These are phyloP conservation scores for Trissonchulus sp. DNA, from an alignment of 2,888 invertebrate species.

Conservation along the genomic window DNA sequence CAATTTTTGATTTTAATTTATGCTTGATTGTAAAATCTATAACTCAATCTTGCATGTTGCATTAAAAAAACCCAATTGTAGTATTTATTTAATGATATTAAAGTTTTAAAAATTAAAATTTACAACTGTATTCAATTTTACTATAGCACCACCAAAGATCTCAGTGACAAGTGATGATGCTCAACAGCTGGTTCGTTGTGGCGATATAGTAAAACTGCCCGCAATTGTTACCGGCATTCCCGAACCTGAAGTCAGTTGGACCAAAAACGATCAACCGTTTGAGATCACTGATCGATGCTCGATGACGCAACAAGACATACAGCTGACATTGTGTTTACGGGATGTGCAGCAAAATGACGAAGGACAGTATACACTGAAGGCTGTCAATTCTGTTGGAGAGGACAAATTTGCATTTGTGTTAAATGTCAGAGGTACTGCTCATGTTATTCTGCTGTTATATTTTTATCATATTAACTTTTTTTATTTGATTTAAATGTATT, in stretches of 20 bases:
- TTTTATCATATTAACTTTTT: too few relatives aligned
- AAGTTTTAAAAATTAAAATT: too few relatives aligned
- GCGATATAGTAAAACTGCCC: neutral
- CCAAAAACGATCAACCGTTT: conserved; percentile 36
- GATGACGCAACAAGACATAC: neutral
- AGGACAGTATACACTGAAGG: neutral
- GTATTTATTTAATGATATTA: too few relatives aligned
- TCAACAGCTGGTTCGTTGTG: neutral
- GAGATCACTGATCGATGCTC: conserved; percentile 18
- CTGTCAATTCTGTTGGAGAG: neutral
- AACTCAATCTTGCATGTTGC: too few relatives aligned
- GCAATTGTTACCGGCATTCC: conserved; percentile 25
- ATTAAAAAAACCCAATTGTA: too few relatives aligned
- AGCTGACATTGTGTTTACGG: neutral
- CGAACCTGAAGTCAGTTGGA: conserved; percentile 22
- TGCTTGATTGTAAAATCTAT: too few relatives aligned
- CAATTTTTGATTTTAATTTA: too few relatives aligned
- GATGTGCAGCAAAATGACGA: neutral
- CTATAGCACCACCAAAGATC: neutral
- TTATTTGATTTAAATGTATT: too few relatives aligned
- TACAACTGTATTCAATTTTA: too few relatives aligned
- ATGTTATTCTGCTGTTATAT: too few relatives aligned
- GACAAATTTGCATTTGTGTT: neutral
- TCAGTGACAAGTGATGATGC: neutral
- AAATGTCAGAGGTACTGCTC: conserved; percentile 2